Percentiles rank a stretch among this genome's conserved stretches.
Evolutionary conservation across 2,888 invertebrate genomes (phyloP).

Genomic region (Anorthoa munda): DNA sequence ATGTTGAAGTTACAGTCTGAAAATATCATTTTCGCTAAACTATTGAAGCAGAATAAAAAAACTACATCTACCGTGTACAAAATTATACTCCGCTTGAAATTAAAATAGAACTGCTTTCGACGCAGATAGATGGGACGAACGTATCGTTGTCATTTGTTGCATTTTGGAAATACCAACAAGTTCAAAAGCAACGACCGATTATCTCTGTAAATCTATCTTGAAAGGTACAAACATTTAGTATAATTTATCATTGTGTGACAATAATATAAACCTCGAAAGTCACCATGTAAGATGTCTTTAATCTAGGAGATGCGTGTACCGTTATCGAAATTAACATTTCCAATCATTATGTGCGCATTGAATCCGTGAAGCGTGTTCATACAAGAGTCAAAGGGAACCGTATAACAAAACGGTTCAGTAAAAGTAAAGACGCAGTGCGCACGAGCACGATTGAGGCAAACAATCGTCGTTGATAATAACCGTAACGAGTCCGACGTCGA

Average conservation of each 20-base stretch:
- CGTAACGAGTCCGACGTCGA: slow-evolving; percentile 82
- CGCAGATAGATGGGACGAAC: slow-evolving; percentile 59
- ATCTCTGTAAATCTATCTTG: slow-evolving; percentile 56
- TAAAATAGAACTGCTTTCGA: slow-evolving; percentile 64
- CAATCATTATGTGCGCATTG: slow-evolving; percentile 56
- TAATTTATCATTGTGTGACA: slow-evolving; percentile 42
- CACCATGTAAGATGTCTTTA: slow-evolving; percentile 28
- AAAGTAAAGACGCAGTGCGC: slow-evolving; percentile 76
- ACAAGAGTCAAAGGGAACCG: slow-evolving; percentile 75
- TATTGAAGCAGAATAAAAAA: slow-evolving; percentile 50
- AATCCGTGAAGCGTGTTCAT: slow-evolving; percentile 56
- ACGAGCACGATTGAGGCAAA: slow-evolving; percentile 79
- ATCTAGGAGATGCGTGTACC: slow-evolving; percentile 45
- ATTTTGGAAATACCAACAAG: slow-evolving; percentile 67
- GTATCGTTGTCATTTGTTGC: slow-evolving; percentile 73
- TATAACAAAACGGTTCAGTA: slow-evolving; percentile 78
- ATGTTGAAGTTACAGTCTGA: slow-evolving; percentile 28
- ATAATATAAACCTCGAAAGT: slow-evolving; percentile 30
- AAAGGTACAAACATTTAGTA: slow-evolving; percentile 34
- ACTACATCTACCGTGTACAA: slow-evolving; percentile 40
- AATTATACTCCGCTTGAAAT: slow-evolving; percentile 61
- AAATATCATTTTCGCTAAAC: slow-evolving; percentile 20
- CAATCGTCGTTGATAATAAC: slow-evolving; percentile 84
- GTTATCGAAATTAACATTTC: slow-evolving; percentile 64
- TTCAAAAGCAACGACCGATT: slow-evolving; percentile 58